These are phyloP conservation scores for Chaetorhynchus papuensis DNA, from an alignment of 2,113 vertebrate species.

Conservation along the genomic window DNA sequence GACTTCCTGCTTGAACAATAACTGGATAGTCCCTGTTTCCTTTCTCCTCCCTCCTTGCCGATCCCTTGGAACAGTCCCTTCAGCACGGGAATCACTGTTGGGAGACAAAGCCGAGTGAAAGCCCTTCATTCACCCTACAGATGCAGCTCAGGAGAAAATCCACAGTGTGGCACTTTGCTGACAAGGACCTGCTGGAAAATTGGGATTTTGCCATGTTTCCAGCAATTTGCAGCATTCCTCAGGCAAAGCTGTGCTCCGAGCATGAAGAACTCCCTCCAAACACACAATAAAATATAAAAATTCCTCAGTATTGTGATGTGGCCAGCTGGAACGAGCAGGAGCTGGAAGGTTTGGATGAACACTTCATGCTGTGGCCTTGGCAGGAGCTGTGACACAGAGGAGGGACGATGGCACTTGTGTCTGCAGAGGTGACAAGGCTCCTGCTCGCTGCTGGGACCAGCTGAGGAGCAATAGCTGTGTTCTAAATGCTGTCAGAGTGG, in stretches of 20 bases:
- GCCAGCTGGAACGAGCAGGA: background rate
- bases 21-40: background rate
- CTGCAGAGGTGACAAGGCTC: background rate
- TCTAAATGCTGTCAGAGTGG: background rate
- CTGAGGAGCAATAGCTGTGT: background rate
- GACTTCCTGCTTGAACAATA: background rate
- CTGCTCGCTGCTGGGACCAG: accelerated
- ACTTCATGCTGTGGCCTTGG: accelerated
- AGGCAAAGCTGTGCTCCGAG: accelerated
- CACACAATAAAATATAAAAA: accelerated
- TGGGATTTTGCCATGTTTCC: background rate
- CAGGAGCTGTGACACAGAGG: background rate
- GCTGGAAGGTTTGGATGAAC: background rate
- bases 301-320: accelerated
- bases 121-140: accelerated
- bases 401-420: accelerated
- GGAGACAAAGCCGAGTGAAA: background rate
- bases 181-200: background rate
- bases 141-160: background rate
- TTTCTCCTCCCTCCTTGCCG: background rate
- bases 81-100: background rate
- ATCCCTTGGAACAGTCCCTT: background rate
- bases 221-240: background rate
- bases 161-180: background rate
- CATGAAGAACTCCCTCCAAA: background rate